Conservation (phyloP, 2,888 invertebrate genomes). For the Branchinecta sandiegonensis region DNA sequence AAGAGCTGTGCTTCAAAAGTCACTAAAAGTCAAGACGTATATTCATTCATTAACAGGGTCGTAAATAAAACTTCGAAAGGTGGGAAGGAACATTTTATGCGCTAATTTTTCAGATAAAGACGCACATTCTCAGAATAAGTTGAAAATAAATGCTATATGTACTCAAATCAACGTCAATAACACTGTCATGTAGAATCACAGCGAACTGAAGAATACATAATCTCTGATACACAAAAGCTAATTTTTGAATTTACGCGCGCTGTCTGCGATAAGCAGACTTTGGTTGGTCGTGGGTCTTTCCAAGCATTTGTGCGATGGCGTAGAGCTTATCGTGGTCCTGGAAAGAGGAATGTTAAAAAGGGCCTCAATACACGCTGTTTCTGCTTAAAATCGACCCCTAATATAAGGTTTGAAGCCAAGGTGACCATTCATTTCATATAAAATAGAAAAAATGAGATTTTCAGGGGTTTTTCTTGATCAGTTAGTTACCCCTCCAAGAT, state of each 20-base stretch:
- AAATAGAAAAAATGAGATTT: too few relatives aligned
- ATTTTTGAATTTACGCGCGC: not conserved
- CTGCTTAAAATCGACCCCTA: too few relatives aligned
- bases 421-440: too few relatives aligned
- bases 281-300: not conserved
- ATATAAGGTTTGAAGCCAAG: too few relatives aligned
- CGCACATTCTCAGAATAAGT: not conserved
- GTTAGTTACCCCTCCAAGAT: too few relatives aligned
- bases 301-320: conserved; percentile 6
- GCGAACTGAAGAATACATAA: not conserved
- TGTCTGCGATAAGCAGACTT: not conserved
- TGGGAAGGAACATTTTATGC: too few relatives aligned
- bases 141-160: not conserved
- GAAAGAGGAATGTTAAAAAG: not conserved
- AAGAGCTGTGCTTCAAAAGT: too few relatives aligned
- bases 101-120: too few relatives aligned
- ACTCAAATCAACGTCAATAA: not conserved
- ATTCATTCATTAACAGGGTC: too few relatives aligned
- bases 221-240: conserved; percentile 13
- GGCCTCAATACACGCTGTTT: not conserved
- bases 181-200: not conserved
- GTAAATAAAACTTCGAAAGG: too few relatives aligned
- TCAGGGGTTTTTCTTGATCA: too few relatives aligned
- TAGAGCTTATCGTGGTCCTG: not conserved
- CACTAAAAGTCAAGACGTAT: too few relatives aligned